A percentile compares a stretch with the other conserved stretches of the same genome.
These are phyloP conservation scores for Lagocephalus sceleratus DNA, from an alignment of 2,797 vertebrate genomes.

Conservation along the genomic window DNA sequence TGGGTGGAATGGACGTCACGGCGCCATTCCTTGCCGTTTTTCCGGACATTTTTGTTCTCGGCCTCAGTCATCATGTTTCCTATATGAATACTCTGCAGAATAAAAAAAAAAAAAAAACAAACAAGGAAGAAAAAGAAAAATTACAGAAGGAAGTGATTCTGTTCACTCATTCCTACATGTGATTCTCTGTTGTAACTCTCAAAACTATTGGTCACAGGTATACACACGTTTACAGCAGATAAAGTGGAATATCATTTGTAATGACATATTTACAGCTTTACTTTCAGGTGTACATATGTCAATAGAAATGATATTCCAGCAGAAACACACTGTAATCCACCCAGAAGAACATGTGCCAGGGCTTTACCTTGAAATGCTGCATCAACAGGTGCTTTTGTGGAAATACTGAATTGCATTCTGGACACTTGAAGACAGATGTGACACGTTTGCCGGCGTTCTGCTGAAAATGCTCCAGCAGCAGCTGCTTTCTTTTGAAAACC, in stretches of 20 bases:
- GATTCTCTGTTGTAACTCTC: too few species aligned
- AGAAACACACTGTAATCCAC: too few species aligned
- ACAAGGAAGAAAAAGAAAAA: neutral
- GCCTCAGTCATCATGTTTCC: conserved; percentile 76
- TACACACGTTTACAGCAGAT: too few species aligned
- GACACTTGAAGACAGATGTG: conserved; percentile 92
- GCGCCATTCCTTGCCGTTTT: conserved; percentile 45
- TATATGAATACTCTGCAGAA: conserved; percentile 80
- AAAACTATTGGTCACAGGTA: too few species aligned
- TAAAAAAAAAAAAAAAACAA: conserved; percentile 13
- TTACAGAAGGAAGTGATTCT: too few species aligned
- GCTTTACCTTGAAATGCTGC: conserved; percentile 92
- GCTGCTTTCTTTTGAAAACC: conserved; percentile 91
- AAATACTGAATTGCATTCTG: conserved; percentile 89
- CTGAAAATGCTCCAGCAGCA: conserved; percentile 91
- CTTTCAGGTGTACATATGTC: too few species aligned
- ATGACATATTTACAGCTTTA: too few species aligned
- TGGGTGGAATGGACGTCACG: conserved; percentile 57
- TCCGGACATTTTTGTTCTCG: conserved; percentile 67
- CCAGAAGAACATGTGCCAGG: too few species aligned
- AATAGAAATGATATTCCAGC: too few species aligned
- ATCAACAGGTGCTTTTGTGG: conserved; percentile 90
- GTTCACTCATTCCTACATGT: too few species aligned
- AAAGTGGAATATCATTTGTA: too few species aligned
- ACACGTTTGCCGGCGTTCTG: conserved; percentile 83